Conservation (phyloP, 2,113 vertebrate species). For the Pelodiscus sinensis region DNA sequence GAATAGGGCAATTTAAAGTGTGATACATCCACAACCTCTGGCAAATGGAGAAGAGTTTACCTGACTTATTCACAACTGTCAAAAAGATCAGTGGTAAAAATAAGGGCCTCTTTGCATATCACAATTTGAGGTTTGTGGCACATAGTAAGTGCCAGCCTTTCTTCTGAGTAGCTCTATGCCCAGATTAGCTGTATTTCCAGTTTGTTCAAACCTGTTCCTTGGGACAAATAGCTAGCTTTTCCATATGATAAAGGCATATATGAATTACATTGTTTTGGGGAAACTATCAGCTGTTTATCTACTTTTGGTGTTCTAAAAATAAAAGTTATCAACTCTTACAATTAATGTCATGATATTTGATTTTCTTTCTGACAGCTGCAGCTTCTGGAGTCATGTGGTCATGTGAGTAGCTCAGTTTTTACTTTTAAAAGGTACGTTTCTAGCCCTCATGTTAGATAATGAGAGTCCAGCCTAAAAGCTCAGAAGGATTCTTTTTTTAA, state of each 20-base stretch:
- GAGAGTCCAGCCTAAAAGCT: not conserved
- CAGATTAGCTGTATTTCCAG: not conserved
- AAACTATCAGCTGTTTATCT: not conserved
- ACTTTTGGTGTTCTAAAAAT: not conserved
- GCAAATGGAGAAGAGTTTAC: not conserved
- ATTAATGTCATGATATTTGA: not conserved
- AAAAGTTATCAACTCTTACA: not conserved
- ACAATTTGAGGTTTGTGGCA: not conserved
- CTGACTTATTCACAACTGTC: not conserved
- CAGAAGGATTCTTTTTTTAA: not conserved
- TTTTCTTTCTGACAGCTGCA: not conserved
- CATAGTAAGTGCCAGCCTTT: not conserved
- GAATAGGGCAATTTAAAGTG: not conserved
- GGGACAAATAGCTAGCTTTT: too few relatives aligned
- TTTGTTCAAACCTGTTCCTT: not conserved
- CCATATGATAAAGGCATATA: not conserved
- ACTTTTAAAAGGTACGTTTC: not conserved
- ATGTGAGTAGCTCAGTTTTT: not conserved
- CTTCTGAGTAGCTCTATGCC: not conserved
- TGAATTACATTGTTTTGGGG: too few relatives aligned
- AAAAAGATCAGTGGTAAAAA: not conserved
- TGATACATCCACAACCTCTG: not conserved
- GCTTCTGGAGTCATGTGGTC: accelerated
- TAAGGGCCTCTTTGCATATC: not conserved
- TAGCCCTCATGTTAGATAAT: not conserved